Base-by-base conservation (phyloP, 2,888 invertebrate species). In the Ophion costatus region DNA sequence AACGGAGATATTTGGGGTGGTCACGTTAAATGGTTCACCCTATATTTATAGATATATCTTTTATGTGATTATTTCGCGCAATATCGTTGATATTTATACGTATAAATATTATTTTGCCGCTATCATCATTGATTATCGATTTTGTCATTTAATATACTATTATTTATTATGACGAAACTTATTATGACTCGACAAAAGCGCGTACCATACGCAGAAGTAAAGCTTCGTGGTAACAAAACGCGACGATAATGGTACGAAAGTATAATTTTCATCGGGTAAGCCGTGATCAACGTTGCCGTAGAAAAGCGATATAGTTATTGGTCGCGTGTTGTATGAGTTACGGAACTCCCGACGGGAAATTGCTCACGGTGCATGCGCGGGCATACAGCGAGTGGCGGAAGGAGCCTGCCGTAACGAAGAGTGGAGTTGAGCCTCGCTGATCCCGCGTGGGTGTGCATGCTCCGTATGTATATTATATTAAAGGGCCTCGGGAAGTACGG, bases 341-440 rank as follows among this genome's bases (percentile, higher is more conserved):
- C 67, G 84, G 76, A 81, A 84, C 77, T 56, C 57, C 77, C 69
- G 69, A 66, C 67, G 69, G 42, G 69, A 81, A 84, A 84, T 84
- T 77, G 76, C 81, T 22, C 29, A 70, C 45, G 61, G 38, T 51
- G 29, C 38, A 20, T 10, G 51, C 61, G 75, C 20, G 66, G 14
- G 57, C 6, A 38, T 67, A 71, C 51, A 59, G 45, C 0, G 22
- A 59, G 22, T 9, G 22, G 59, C 56, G 33, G 66, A 14, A 22
- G 57, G 70, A 56, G 64, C 64, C 61, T 70, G 56, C 14, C 33
- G 38, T 61, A 56, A n/a, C 20, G 24, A 38, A 78, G 63, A 75
- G 59, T 51, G 61, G 56, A 24, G 57, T 77, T 5, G 57, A 77
- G 38, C 24, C 22, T 14, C 17, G 61, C 10, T 61, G 74, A 42